Evolutionary conservation across 2,888 invertebrate genomes (phyloP).

Genomic region (Drosophila macrothrix): DNA sequence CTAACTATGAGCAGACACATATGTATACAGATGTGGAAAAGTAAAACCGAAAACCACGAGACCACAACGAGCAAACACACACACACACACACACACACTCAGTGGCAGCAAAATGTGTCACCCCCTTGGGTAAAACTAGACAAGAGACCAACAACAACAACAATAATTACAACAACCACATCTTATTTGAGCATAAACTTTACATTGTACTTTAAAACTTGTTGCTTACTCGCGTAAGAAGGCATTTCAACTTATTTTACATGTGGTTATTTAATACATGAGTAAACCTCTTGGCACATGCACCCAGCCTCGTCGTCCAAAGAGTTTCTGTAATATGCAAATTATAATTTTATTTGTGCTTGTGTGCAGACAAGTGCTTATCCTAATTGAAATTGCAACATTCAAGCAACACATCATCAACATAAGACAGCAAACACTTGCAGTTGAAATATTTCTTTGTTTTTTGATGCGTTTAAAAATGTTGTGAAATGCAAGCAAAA

Average conservation of each 20-base stretch:
- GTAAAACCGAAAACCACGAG: conserved; percentile 70
- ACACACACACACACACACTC: conserved; percentile 35
- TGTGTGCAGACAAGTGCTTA: conserved; percentile 8
- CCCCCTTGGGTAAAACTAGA: conserved; percentile 34
- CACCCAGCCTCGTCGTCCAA: not conserved
- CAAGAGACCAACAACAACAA: conserved; percentile 9
- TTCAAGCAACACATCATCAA: not conserved
- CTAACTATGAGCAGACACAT: not conserved
- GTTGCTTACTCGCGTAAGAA: conserved; percentile 31
- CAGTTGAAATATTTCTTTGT: not conserved
- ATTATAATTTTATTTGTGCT: conserved; percentile 25
- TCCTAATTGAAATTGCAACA: conserved; percentile 11
- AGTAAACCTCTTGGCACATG: conserved; percentile 39
- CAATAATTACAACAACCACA: conserved; percentile 15
- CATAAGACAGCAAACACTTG: not conserved
- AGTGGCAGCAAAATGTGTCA: conserved; percentile 47
- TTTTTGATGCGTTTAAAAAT: not conserved
- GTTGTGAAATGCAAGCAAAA: not conserved
- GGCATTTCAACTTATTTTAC: conserved; percentile 34
- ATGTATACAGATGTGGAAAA: conserved; percentile 41
- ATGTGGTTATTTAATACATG: conserved; percentile 53
- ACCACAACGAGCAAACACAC: conserved; percentile 57
- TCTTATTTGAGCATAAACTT: conserved; percentile 17
- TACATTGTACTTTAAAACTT: conserved; percentile 36
- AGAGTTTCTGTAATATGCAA: conserved; percentile 45